Base-by-base conservation (phyloP, 2,888 invertebrate species). In the Synergus japonicus region DNA sequence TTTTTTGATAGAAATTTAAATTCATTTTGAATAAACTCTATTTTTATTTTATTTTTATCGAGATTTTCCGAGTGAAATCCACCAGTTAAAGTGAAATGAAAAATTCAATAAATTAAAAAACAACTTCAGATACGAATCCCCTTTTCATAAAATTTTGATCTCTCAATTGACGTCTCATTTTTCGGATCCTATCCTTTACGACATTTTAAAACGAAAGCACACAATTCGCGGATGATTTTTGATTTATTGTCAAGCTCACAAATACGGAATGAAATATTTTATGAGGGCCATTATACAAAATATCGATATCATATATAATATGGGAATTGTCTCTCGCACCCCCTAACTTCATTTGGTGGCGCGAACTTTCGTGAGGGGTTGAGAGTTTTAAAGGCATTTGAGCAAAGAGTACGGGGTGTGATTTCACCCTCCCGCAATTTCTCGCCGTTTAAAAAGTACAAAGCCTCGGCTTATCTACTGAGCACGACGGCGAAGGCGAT, bases 391-490 rank as follows among this genome's bases (percentile, higher is more conserved):
- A 37, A 58, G 64, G 64, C 66, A 67, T 41, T 46, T 41, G 58
- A 63, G 44, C 41, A 73, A 44, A 54, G 76, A 43, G 60, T 54
- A 54, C 22, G 46, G 64, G 13, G 79, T 76, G 49, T 77, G 76
- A 73, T 79, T 77, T 63, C 79, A 79, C 79, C 77, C 80, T 65
- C 76, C 44, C 46, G 73, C 81, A 67, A 82, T 80, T 79, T 80
- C 79, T 78, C 78, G 80, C 79, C 78, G 77, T 82, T 80, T 79
- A 58, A 69, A 78, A 65, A 49, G 77, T 79, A 58, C 22, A 77
- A 77, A 69, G 69, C 54, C 46, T 29, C 41, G 37, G 43, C 69
- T 63, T 66, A 65, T 44, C 54, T 65, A 43, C 60, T 41, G 41
- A 46, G 54, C 63, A 58, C 46, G 73, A 66, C 37, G 22, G 73